phyloP scores from a whole-genome alignment of 2,797 vertebrate species.

The Cyclura pinguis region DNA sequence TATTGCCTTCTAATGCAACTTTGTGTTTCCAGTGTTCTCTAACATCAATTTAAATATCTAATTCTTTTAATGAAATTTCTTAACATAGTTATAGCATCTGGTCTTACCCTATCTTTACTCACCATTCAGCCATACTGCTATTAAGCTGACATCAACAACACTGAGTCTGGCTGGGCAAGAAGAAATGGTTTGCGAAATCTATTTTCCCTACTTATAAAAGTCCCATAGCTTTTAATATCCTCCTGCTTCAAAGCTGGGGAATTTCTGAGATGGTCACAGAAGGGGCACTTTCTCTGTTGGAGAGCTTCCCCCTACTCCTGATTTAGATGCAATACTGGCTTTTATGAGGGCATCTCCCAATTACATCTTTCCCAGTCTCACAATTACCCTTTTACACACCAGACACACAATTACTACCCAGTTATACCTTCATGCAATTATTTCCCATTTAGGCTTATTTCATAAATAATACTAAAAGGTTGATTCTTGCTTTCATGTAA shows the following conservation, averaged over 20 bases:
- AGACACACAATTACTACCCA: not conserved
- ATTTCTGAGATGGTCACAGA: not conserved
- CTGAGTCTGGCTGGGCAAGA: not conserved
- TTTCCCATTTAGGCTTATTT: slow-evolving; percentile 29
- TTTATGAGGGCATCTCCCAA: not conserved
- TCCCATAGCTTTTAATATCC: not conserved
- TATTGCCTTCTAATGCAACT: not conserved
- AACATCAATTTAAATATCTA: not conserved
- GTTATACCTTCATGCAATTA: slow-evolving; percentile 23
- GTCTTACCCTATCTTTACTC: not conserved
- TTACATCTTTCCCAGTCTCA: not conserved
- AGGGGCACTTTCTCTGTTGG: not conserved
- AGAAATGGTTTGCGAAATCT: not conserved
- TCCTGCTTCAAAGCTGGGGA: not conserved
- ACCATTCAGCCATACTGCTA: not conserved
- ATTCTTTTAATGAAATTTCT: not conserved
- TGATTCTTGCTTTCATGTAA: not conserved
- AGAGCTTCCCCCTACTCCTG: not conserved
- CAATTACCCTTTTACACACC: not conserved
- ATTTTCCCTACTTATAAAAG: not conserved
- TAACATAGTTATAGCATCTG: not conserved
- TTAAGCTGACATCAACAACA: not conserved
- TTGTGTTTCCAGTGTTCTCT: not conserved
- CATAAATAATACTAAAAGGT: slow-evolving; percentile 3
- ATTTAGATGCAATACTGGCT: not conserved